A percentile compares a stretch with the other conserved stretches of the same genome.
Evolutionary conservation across 2,888 invertebrate species (phyloP).

Genomic region (Crepidodera aurea): DNA sequence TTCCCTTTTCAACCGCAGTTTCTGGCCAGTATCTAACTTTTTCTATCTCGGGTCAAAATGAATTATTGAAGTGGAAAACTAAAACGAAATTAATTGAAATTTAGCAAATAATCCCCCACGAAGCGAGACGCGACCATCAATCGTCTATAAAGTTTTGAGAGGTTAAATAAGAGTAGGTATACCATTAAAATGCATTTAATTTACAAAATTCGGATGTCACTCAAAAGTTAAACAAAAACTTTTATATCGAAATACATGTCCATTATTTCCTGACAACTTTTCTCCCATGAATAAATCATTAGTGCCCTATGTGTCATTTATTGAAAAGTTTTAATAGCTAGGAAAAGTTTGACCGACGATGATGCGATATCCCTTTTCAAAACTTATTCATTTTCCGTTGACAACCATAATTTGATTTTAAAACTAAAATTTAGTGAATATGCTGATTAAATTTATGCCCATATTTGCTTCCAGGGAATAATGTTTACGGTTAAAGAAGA

Average conservation of each 20-base stretch:
- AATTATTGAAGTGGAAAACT: no score
- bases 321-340: slow-evolving; percentile 17
- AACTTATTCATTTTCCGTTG: slow-evolving; percentile 15
- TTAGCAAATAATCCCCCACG: neutral
- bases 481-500: neutral
- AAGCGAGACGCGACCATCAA: neutral
- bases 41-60: no score
- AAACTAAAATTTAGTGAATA: slow-evolving; percentile 9
- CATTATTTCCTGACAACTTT: slow-evolving; percentile 27
- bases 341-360: slow-evolving; percentile 9
- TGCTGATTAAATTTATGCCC: neutral
- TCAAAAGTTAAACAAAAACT: slow-evolving; percentile 26
- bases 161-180: slow-evolving; percentile 1
- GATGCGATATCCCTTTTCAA: slow-evolving; percentile 11
- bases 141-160: slow-evolving; percentile 14
- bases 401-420: slow-evolving; percentile 13
- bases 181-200: slow-evolving; percentile 20
- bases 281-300: slow-evolving; percentile 29
- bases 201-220: slow-evolving; percentile 17
- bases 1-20: no score
- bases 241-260: slow-evolving; percentile 24
- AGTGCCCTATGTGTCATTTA: slow-evolving; percentile 13
- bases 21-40: no score
- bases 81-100: no score
- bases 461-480: neutral